Conservation (phyloP, 2,113 vertebrate species). For the Myanophis thanlyinensis region DNA sequence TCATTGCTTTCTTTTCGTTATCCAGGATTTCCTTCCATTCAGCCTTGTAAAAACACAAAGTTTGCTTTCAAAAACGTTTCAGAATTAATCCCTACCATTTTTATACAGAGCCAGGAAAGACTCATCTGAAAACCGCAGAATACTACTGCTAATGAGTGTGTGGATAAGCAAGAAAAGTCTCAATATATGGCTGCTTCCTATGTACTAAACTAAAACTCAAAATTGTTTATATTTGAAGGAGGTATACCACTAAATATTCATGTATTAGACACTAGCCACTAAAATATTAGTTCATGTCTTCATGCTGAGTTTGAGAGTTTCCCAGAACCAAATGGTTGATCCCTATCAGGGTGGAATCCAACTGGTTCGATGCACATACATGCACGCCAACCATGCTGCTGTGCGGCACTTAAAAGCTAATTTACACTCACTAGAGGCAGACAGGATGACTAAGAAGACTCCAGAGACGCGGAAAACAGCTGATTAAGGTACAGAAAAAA, state of each 20-base stretch:
- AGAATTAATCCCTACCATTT: background rate
- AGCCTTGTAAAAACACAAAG: background rate
- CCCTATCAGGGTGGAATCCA: too few relatives aligned
- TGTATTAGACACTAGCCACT: background rate
- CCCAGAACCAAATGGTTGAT: background rate
- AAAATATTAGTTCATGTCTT: background rate
- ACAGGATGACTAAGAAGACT: too few relatives aligned
- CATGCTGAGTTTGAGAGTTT: background rate
- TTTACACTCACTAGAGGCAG: too few relatives aligned
- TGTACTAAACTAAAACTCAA: background rate
- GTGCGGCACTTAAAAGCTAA: too few relatives aligned
- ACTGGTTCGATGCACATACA: too few relatives aligned
- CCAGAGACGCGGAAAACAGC: too few relatives aligned
- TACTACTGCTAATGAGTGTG: background rate
- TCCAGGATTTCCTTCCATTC: background rate
- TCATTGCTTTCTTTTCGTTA: background rate
- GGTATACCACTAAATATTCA: background rate
- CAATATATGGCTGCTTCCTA: background rate
- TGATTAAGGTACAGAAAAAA: too few relatives aligned
- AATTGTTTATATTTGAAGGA: background rate
- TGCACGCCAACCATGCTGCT: too few relatives aligned
- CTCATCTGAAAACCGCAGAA: background rate
- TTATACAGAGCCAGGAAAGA: background rate
- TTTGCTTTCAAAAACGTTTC: background rate
- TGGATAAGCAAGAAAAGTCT: background rate